phyloP scores from a whole-genome alignment of 2,888 invertebrate genomes.

The Melieria picta region DNA sequence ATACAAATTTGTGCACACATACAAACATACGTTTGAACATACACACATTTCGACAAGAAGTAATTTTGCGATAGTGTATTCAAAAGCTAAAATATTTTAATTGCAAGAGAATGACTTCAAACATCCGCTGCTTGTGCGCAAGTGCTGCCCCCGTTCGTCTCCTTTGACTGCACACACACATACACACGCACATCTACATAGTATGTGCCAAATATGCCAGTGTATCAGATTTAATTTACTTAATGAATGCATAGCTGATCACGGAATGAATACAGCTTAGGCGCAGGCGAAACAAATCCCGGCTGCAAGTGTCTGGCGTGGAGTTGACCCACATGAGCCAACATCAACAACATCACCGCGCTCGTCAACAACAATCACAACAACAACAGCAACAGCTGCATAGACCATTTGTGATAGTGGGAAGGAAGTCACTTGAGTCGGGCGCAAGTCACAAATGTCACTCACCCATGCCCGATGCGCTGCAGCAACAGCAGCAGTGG shows the following conservation, averaged over 20 bases:
- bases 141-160: too few relatives aligned
- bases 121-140: background rate
- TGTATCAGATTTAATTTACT: too few relatives aligned
- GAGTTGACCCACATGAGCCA: too few relatives aligned
- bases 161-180: background rate
- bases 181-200: background rate
- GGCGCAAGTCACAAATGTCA: slow-evolving; percentile 1
- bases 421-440: too few relatives aligned
- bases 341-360: background rate
- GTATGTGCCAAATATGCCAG: background rate
- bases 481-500: background rate
- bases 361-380: background rate
- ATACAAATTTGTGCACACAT: too few relatives aligned
- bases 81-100: background rate
- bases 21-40: background rate
- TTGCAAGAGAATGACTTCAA: background rate
- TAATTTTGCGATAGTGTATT: background rate
- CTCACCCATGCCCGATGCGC: background rate
- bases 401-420: background rate
- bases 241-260: too few relatives aligned
- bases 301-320: too few relatives aligned
- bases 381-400: background rate
- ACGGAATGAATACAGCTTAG: too few relatives aligned
- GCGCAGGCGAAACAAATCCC: too few relatives aligned
- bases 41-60: background rate